Base-by-base conservation (phyloP, 2,797 vertebrate genomes). In the Lutjanus argentimaculatus region DNA sequence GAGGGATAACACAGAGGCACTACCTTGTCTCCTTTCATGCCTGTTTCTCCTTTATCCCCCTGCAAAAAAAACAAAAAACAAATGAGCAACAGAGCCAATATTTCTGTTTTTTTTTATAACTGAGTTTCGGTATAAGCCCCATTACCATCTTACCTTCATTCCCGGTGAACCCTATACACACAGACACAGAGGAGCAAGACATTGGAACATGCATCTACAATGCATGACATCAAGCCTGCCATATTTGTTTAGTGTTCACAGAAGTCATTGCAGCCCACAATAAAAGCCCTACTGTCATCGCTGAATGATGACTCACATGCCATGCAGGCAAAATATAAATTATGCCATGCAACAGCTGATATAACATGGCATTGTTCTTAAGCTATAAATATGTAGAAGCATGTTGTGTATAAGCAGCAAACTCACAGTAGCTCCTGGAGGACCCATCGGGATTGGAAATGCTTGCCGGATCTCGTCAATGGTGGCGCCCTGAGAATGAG, bases 381-480 rank as follows among this genome's bases (percentile, higher is more conserved):
- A 74, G 25, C 65, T 72, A 49, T 21, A 70, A 57, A 79, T 72
- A 62, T 72, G 16, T 36, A 74, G 40, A 75, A 73, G 43, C 12
- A 45, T 67, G 69, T 25, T n/a, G 51, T 17, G 56, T 55, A 45
- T 61, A 40, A 1, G 36, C 36, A 48, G 62, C 25, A 57, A 30
- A 91, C 95, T 95, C 77, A 96, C 96, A 56, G 86, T 83, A 1
- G 87, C 92, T 82, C 96, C 96, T 36, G 96, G 95, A 67, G 95
- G 95, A 56, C 95, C 96, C 95, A 95, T 94, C 4, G 96, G 94
- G 68, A 95, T 75, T 1, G 95, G 93, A 83, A 96, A 96, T 8
- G 93, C 92, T 71, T 95, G 84, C 53, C 94, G 91, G 45, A 95
- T 80, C 22, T 95, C 95, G 1, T 96, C 95, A 14, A 93, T 42